Evolutionary conservation across 64 coral and sea anemone species (phyloP).

Genomic region (Actinia equina): DNA sequence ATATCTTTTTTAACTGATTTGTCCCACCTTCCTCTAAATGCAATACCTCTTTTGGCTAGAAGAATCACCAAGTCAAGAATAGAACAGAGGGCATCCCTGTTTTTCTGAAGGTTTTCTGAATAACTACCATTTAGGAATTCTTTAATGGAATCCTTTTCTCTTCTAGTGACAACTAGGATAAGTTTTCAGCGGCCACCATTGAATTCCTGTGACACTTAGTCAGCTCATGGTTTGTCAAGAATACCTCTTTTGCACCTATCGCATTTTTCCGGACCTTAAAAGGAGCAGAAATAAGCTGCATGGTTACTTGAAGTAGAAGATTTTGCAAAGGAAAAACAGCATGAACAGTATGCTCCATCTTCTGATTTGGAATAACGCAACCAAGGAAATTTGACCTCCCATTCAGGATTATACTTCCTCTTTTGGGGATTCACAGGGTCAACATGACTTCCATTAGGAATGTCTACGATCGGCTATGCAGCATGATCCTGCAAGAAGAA

Average conservation of each 20-base stretch:
- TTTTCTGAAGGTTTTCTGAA: constrained; percentile 50
- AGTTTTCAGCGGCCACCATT: constrained; percentile 50
- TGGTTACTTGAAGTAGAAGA: constrained; percentile 24
- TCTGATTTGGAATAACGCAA: constrained; percentile 43
- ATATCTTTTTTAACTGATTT: constrained; percentile 40
- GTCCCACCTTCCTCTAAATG: constrained; percentile 61
- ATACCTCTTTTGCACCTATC: constrained; percentile 43
- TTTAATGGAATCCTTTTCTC: constrained; percentile 50
- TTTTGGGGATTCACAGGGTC: constrained; percentile 47
- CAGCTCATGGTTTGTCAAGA: constrained; percentile 54
- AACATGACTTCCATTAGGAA: constrained; percentile 31
- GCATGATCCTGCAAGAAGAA: constrained; percentile 32
- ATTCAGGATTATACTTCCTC: constrained; percentile 70
- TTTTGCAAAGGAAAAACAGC: constrained; percentile 45
- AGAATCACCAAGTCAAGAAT: constrained; percentile 58
- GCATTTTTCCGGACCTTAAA: constrained; percentile 67
- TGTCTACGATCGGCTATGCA: constrained; percentile 55
- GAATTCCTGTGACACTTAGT: constrained; percentile 48
- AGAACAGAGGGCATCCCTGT: constrained; percentile 45
- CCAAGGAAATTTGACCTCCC: constrained; percentile 54
- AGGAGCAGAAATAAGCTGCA: constrained; percentile 33
- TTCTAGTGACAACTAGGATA: constrained; percentile 23
- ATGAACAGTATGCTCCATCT: constrained; percentile 58
- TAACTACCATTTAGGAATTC: constrained; percentile 58
- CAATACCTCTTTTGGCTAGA: constrained; percentile 56